phyloP scores from a whole-genome alignment of 2,113 vertebrate genomes.

The Aspidoscelis tigris region DNA sequence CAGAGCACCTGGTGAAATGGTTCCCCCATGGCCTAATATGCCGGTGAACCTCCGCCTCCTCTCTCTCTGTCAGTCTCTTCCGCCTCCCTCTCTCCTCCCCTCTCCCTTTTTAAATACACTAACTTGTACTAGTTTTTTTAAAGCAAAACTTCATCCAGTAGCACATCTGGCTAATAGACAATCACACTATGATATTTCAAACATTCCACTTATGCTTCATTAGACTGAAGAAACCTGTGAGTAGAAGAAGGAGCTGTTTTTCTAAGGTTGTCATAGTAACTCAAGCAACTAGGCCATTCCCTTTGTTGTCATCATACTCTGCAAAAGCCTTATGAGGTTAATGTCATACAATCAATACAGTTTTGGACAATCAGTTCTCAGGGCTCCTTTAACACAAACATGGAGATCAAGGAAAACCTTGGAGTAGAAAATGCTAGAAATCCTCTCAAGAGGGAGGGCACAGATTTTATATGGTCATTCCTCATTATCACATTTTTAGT shows the following conservation, averaged over 20 bases:
- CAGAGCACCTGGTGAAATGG: too few relatives aligned
- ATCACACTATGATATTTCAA: neutral
- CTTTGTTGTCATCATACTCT: neutral
- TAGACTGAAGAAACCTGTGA: neutral
- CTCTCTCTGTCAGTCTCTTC: too few relatives aligned
- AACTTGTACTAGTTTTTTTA: neutral
- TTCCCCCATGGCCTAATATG: too few relatives aligned
- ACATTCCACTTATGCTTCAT: constrained; percentile 15
- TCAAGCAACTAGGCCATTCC: constrained; percentile 58
- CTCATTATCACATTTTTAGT: too few relatives aligned
- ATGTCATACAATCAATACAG: constrained; percentile 26
- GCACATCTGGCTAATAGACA: fast-evolving
- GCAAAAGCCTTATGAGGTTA: neutral
- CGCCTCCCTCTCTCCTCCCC: too few relatives aligned
- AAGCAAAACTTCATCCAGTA: neutral
- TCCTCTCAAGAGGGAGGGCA: too few relatives aligned
- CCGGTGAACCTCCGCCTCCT: too few relatives aligned
- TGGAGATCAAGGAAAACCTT: neutral
- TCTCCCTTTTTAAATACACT: too few relatives aligned
- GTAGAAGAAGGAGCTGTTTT: constrained; percentile 41
- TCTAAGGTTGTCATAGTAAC: constrained; percentile 71
- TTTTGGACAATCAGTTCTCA: neutral
- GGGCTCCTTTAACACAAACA: neutral
- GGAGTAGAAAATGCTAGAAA: neutral
- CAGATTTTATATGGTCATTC: too few relatives aligned